These are phyloP conservation scores for Knipowitschia caucasica DNA, from an alignment of 2,797 vertebrate species.

Conservation along the genomic window DNA sequence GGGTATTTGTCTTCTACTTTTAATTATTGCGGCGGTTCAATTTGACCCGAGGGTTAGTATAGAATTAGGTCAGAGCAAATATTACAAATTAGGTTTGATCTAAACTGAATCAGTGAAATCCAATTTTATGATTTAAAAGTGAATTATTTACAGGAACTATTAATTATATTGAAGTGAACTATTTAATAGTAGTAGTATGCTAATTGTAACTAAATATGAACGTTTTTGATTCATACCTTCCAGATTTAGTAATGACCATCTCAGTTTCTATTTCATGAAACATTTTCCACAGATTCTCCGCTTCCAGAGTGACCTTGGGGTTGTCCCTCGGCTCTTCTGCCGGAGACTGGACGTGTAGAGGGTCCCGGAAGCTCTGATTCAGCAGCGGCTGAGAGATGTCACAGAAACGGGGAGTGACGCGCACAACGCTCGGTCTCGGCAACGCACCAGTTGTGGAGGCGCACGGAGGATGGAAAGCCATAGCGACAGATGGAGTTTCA, in stretches of 20 bases:
- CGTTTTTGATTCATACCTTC: constrained; percentile 85
- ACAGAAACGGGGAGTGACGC: constrained; percentile 79
- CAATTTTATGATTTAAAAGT: too few species aligned
- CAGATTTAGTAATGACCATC: constrained; percentile 99
- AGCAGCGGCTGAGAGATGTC: constrained; percentile 74
- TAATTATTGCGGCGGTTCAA: too few species aligned
- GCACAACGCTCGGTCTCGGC: constrained; percentile 81
- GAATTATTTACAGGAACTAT: too few species aligned
- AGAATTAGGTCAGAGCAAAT: too few species aligned
- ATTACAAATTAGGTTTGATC: too few species aligned
- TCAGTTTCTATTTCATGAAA: constrained; percentile 97
- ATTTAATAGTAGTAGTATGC: too few species aligned
- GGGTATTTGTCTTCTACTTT: too few species aligned
- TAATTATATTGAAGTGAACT: too few species aligned
- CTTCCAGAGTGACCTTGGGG: constrained; percentile 91
- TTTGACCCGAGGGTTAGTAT: too few species aligned
- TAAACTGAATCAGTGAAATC: too few species aligned
- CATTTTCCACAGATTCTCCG: constrained; percentile 91
- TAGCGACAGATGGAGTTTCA: constrained; percentile 77
- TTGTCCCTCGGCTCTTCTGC: constrained; percentile 88
- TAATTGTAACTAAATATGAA: too few species aligned
- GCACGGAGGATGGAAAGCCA: constrained; percentile 91
- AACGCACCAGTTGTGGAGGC: constrained; percentile 84
- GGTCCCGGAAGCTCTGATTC: constrained; percentile 75
- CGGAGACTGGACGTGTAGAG: constrained; percentile 78